Evolutionary conservation across 1,140 invertebrate genomes (phyloP).

Genomic region (Globodera ellingtonae): DNA sequence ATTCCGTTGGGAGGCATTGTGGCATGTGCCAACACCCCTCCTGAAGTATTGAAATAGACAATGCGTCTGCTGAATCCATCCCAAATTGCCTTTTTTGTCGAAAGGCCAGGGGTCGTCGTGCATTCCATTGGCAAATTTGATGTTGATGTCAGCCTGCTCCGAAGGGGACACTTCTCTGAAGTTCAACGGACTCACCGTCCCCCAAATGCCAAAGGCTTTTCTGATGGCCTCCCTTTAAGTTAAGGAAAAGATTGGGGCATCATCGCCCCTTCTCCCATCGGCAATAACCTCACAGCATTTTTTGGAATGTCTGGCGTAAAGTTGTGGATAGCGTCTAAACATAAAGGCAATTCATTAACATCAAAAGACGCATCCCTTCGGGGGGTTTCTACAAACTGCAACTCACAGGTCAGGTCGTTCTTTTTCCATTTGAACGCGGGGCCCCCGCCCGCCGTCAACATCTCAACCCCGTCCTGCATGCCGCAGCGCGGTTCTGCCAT

Average conservation of each 20-base stretch:
- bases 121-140: conserved; percentile 49
- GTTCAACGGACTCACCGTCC: conserved; percentile 4
- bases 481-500: conserved; percentile 45
- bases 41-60: conserved; percentile 28
- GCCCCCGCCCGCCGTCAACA: conserved; percentile 4
- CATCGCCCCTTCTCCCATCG: background rate
- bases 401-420: background rate
- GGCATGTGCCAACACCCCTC: conserved; percentile 61
- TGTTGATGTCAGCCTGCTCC: conserved; percentile 9
- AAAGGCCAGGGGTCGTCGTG: conserved; percentile 63
- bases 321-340: conserved; percentile 6
- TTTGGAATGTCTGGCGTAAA: conserved; percentile 1
- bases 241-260: background rate
- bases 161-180: conserved; percentile 10
- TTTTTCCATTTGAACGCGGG: conserved; percentile 6
- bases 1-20: conserved; percentile 61
- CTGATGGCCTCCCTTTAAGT: background rate
- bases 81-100: conserved; percentile 53
- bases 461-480: conserved; percentile 15
- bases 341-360: no score
- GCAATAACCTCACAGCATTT: background rate
- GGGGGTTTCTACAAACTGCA: background rate
- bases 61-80: background rate
- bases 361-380: no score
- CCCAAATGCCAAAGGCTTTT: conserved; percentile 12